Evolutionary conservation across 2,113 vertebrate species (phyloP), one percentile per base, ranked within the genome.

Genomic region (Aphelocoma coerulescens): DNA sequence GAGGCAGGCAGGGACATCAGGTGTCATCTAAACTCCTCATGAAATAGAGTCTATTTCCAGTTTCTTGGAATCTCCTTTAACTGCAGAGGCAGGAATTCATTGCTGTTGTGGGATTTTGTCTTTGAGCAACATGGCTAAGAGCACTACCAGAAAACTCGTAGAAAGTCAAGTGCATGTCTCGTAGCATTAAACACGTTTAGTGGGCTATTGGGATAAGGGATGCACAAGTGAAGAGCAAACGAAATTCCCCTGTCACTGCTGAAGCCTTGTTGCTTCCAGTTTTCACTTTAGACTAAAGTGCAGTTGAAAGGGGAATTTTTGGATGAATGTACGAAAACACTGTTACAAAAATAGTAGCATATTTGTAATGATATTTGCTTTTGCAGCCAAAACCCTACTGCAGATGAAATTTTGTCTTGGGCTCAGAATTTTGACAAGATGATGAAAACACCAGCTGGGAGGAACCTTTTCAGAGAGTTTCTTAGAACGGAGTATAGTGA

Each of bases 401-500:
- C 99, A 55, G 99, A 99, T 59, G 99, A 99, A 97, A 97, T 99
- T 96, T 97, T 99, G 95, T 99, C 99, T 88, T 99, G 99, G 99
- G 98, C 99, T 51, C 99, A 99, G 81, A 99, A 99, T 98, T 99
- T 99, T 95, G 99, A 99, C 98, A 98, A 99, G 98, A 98, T 99
- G 99, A 99, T 99, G 99, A 99, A 98, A 96, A 98, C 99, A 48
- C 93, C 98, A 73, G 99, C 99, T 68, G 99, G 99, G 80, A 98
- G 99, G 94, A 99, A 99, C 89, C 95, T 99, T 90, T 99, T 99
- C 97, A 96, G 98, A 84, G 99, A 99, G 96, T 99, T 99, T 97
- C 98, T 99, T 91, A 98, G 99, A 91, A 99, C 99, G 1, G 99
- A 99, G 95, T 99, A 99, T 96, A 99, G 99, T 27, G 99, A 99